Evolutionary conservation across 2,113 vertebrate genomes (phyloP).

Genomic region (Paracanthobrama guichenoti): DNA sequence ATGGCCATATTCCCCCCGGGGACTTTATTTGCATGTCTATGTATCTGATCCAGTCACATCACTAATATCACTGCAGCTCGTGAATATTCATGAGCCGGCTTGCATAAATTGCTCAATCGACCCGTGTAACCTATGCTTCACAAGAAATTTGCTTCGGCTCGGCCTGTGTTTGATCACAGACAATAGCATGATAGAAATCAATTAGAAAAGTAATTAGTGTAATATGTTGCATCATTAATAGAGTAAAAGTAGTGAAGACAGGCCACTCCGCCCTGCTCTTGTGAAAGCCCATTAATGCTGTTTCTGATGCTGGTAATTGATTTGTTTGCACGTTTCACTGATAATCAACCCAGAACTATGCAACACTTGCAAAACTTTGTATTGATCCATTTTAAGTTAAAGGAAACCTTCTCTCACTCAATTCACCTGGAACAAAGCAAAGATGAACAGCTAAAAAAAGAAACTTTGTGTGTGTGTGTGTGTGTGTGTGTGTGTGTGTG

Average conservation of each 20-base stretch:
- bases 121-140: conserved; percentile 67
- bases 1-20: background rate
- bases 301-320: conserved; percentile 29
- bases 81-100: conserved; percentile 73
- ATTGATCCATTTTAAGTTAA: conserved; percentile 34
- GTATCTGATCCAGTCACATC: conserved; percentile 58
- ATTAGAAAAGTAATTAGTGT: conserved; percentile 55
- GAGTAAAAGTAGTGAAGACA: conserved; percentile 16
- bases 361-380: background rate
- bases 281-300: conserved; percentile 5
- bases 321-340: conserved; percentile 22
- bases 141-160: conserved; percentile 54
- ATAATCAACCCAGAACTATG: conserved; percentile 14
- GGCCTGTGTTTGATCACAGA: conserved; percentile 47
- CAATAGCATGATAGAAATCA: conserved; percentile 40
- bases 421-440: background rate
- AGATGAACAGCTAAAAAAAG: background rate
- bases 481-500: no score
- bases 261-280: background rate
- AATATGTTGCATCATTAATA: conserved; percentile 38
- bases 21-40: conserved; percentile 22
- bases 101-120: conserved; percentile 72
- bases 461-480: background rate
- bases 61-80: conserved; percentile 61
- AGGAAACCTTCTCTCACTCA: background rate